These are phyloP conservation scores for Fragum fragum DNA, from an alignment of 2,888 invertebrate species.

Conservation along the genomic window DNA sequence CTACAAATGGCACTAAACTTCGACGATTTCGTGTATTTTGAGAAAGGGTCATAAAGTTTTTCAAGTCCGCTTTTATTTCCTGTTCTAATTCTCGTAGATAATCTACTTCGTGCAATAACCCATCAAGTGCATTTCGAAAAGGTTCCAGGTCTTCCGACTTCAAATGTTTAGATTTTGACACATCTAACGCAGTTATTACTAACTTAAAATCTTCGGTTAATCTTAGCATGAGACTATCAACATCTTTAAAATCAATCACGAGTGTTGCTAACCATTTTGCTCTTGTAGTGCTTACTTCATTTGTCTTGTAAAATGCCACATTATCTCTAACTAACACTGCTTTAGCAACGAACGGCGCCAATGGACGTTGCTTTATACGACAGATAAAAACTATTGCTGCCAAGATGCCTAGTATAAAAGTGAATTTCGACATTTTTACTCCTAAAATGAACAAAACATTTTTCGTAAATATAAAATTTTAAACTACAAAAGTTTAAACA, in stretches of 20 bases:
- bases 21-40: not conserved
- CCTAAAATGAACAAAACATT: not conserved
- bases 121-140: not conserved
- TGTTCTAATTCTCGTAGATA: not conserved
- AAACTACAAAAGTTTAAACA: too few species aligned
- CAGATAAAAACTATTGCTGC: not conserved
- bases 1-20: not conserved
- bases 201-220: not conserved
- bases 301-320: not conserved
- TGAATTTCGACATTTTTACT: not conserved
- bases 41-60: not conserved
- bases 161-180: not conserved
- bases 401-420: not conserved
- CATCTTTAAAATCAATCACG: not conserved
- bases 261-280: constrained; percentile 9
- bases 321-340: not conserved
- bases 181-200: not conserved
- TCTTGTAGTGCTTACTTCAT: constrained; percentile 5
- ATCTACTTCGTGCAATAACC: not conserved
- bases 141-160: not conserved
- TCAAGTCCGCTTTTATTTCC: not conserved
- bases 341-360: not conserved
- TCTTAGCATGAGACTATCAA: not conserved
- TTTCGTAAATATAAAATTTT: too few species aligned
- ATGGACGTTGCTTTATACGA: not conserved